Conservation (phyloP, 2,797 vertebrate genomes). For the Neostethus bicornis region DNA sequence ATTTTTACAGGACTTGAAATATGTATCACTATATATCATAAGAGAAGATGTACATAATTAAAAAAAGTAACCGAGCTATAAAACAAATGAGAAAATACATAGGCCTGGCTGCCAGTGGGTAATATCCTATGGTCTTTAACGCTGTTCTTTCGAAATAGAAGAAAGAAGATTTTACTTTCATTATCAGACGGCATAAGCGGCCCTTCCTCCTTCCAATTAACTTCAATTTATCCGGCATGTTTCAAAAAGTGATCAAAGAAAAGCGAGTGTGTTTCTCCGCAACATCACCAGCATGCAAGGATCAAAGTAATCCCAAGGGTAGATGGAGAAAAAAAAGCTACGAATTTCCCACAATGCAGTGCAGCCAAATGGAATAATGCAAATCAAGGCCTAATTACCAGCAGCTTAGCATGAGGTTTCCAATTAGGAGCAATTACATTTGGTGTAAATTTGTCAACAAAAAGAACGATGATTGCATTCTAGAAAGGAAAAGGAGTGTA, state of each 20-base stretch:
- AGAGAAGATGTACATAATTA: too few species aligned
- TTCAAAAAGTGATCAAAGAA: slow-evolving; percentile 61
- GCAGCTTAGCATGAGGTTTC: slow-evolving; percentile 84
- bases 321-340: slow-evolving; percentile 74
- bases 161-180: slow-evolving; percentile 16
- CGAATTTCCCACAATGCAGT: slow-evolving; percentile 55
- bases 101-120: not conserved
- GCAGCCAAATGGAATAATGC: slow-evolving; percentile 83
- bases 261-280: slow-evolving; percentile 56
- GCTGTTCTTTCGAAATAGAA: slow-evolving; percentile 22
- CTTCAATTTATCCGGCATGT: slow-evolving; percentile 66
- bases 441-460: slow-evolving; percentile 88
- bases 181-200: slow-evolving; percentile 36
- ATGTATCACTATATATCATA: too few species aligned
- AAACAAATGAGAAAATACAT: not conserved
- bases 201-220: slow-evolving; percentile 66
- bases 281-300: slow-evolving; percentile 75
- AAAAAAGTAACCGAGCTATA: too few species aligned
- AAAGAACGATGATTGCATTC: slow-evolving; percentile 82
- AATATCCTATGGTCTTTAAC: slow-evolving; percentile 4
- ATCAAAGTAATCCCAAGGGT: slow-evolving; percentile 81
- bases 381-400: slow-evolving; percentile 91
- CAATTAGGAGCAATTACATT: slow-evolving; percentile 95
- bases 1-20: slow-evolving; percentile 39
- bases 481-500: slow-evolving; percentile 34